A percentile compares a stretch with the other conserved stretches of the same genome.
Evolutionary conservation across 2,888 invertebrate genomes (phyloP).

Genomic region (Drosophila mulleri): DNA sequence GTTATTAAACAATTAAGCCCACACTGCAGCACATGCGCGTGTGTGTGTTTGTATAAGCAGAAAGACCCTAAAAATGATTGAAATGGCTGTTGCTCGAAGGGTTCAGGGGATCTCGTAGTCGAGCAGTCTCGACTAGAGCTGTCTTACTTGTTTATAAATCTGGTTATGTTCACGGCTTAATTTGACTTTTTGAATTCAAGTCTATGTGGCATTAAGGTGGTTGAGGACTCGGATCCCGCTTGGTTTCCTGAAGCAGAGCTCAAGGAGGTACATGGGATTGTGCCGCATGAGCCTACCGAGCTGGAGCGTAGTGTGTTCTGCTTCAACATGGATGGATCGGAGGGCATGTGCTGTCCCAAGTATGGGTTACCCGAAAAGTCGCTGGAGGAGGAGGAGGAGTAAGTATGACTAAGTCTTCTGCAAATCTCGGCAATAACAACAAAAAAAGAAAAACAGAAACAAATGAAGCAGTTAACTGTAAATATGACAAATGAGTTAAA

Average conservation of each 20-base stretch:
- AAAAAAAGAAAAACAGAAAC: not conserved
- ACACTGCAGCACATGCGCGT: too few species aligned
- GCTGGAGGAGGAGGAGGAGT: slow-evolving; percentile 84
- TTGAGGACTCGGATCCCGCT: slow-evolving; percentile 95
- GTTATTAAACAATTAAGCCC: too few species aligned
- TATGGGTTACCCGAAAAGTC: slow-evolving; percentile 84
- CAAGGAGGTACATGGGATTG: slow-evolving; percentile 94
- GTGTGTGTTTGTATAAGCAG: too few species aligned
- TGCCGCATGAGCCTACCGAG: slow-evolving; percentile 92
- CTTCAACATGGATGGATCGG: slow-evolving; percentile 92
- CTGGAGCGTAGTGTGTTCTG: slow-evolving; percentile 93
- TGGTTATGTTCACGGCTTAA: too few species aligned
- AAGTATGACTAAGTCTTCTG: not conserved
- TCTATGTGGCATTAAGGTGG: slow-evolving; percentile 91
- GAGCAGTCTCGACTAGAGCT: too few species aligned
- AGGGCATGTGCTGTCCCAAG: slow-evolving; percentile 92
- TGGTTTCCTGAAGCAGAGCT: slow-evolving; percentile 96
- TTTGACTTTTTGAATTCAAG: slow-evolving; percentile 85
- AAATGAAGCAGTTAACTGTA: slow-evolving; percentile 53
- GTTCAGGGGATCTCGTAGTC: too few species aligned
- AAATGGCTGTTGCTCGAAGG: too few species aligned
- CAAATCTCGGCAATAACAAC: slow-evolving; percentile 38
- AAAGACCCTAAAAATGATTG: too few species aligned
- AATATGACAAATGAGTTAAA: slow-evolving; percentile 66
- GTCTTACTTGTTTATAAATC: too few species aligned